phyloP scores from a whole-genome alignment of 2,113 vertebrate species.

The Conger conger region DNA sequence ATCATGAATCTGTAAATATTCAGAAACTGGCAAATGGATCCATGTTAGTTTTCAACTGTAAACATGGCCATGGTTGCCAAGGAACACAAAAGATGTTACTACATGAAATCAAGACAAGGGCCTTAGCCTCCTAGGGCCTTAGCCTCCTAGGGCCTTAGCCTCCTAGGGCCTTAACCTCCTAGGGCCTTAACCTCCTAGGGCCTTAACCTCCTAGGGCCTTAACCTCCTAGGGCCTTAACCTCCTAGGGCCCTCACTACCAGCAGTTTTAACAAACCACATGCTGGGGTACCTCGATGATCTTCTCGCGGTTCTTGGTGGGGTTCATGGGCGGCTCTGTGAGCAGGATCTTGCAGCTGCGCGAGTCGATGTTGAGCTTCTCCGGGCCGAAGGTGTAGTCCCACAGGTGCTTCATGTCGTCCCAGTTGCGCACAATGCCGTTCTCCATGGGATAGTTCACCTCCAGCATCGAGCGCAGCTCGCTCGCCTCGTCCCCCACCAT shows the following conservation, averaged over 20 bases:
- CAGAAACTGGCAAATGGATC: too few relatives aligned
- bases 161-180: background rate
- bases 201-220: background rate
- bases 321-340: conserved; percentile 87
- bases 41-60: too few relatives aligned
- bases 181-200: too few relatives aligned
- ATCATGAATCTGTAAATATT: too few relatives aligned
- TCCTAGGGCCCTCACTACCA: background rate
- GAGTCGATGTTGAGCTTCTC: conserved; percentile 87
- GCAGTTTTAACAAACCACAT: background rate
- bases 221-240: too few relatives aligned
- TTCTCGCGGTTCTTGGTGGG: conserved; percentile 87
- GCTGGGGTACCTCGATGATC: conserved; percentile 77
- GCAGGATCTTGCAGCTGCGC: conserved; percentile 85
- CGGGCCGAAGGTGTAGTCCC: conserved; percentile 86
- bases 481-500: conserved; percentile 90
- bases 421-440: conserved; percentile 88
- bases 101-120: too few relatives aligned
- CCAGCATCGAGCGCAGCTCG: conserved; percentile 85
- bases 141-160: background rate
- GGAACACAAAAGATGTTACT: too few relatives aligned
- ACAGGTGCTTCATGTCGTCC: conserved; percentile 89
- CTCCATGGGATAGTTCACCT: conserved; percentile 90
- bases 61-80: too few relatives aligned
- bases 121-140: background rate